Conservation (phyloP, 1,140 invertebrate genomes). For the Ephestia elutella region DNA sequence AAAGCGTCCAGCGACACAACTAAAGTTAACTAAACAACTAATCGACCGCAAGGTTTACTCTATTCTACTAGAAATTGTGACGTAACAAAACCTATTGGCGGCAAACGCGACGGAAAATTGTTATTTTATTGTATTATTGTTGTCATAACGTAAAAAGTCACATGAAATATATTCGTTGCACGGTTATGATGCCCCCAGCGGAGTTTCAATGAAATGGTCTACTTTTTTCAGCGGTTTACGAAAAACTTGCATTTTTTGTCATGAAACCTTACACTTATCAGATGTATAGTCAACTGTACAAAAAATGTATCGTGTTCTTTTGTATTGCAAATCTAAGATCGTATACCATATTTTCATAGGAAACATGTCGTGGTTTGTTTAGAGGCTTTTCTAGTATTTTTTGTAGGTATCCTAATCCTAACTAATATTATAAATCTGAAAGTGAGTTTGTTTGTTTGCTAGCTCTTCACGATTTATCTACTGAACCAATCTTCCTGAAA, state of each 20-base stretch:
- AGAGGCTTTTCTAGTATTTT: no score
- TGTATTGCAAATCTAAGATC: no score
- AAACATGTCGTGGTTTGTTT: no score
- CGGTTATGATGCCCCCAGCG: not conserved
- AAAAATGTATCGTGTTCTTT: no score
- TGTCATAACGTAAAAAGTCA: not conserved
- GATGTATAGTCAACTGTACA: not conserved
- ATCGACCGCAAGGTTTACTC: conserved; percentile 69
- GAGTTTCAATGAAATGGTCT: not conserved
- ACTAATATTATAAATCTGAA: no score
- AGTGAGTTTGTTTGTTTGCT: no score
- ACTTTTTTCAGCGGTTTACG: not conserved
- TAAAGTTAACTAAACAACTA: conserved; percentile 58
- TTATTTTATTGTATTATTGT: not conserved
- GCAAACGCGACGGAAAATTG: conserved; percentile 11
- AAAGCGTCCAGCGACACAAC: conserved; percentile 65
- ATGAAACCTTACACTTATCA: not conserved
- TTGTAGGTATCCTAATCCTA: no score
- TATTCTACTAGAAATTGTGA: conserved; percentile 54
- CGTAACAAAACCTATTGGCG: conserved; percentile 28
- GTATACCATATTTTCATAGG: no score
- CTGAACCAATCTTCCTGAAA: no score
- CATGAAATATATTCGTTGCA: not conserved
- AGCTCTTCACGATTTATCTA: no score
- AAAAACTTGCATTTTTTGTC: not conserved